These are phyloP conservation scores for Lamellibrachia luymesi DNA, from an alignment of 1,140 invertebrate genomes.

Conservation along the genomic window DNA sequence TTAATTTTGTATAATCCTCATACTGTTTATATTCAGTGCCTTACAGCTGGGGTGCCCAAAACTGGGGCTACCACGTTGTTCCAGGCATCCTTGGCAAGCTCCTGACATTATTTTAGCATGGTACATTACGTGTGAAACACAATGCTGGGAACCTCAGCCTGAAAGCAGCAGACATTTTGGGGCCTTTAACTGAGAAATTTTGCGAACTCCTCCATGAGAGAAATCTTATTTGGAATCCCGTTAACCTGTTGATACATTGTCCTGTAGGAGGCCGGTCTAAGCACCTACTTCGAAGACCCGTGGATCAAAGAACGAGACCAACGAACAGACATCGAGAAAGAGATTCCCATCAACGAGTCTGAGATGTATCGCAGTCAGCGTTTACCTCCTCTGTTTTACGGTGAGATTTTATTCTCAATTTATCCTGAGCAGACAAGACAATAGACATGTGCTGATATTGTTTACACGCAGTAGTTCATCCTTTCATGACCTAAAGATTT, in stretches of 20 bases:
- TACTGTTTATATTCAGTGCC: no score
- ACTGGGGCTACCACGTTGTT: no score
- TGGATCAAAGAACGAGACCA: conserved; percentile 50
- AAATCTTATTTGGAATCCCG: not conserved
- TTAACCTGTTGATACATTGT: not conserved
- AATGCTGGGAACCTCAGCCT: no score
- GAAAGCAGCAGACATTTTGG: no score
- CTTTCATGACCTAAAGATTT: not conserved
- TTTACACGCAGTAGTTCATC: not conserved
- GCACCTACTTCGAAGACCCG: conserved; percentile 50
- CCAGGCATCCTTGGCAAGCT: no score
- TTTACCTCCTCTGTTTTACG: conserved; percentile 50
- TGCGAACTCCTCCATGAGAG: no score
- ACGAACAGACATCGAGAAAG: conserved; percentile 49
- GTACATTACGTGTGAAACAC: no score
- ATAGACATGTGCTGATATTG: not conserved
- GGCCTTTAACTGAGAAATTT: no score
- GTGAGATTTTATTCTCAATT: conserved; percentile 29
- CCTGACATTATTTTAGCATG: no score
- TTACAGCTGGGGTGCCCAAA: no score
- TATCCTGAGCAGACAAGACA: not conserved
- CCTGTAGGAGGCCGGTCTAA: conserved; percentile 14
- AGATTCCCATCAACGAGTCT: conserved; percentile 51
- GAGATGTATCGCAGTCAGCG: conserved; percentile 48
- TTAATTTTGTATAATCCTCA: no score